Evolutionary conservation across 2,113 vertebrate species (phyloP), one percentile per base, ranked within the genome.

Genomic region (Macquaria australasica): DNA sequence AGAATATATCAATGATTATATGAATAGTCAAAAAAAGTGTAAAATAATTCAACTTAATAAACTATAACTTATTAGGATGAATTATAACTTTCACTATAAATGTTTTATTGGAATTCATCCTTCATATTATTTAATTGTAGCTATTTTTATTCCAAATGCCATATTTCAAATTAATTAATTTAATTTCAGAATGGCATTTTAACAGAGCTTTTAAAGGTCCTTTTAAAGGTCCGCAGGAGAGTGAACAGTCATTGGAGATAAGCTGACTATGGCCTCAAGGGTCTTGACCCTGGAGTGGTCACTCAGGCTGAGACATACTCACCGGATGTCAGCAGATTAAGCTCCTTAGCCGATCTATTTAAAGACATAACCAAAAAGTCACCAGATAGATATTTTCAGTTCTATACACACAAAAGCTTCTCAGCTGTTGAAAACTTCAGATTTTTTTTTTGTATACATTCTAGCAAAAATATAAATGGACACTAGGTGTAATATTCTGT

Each of bases 301-400:
- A 84, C 70, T 87, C 83, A 75, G 81, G 85, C 85, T 41, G 77
- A 87, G 74, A 85, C 85, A 78, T 69, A 86, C 68, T 87, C 82
- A 83, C 56, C 85, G 76, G 79, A 88, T 90, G 90, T 93, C 86
- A 91, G 81, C 86, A 90, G 88, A 88, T 91, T 89, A 89, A 81
- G 83, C 83, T 89, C 75, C 83, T 90, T 87, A 88, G 74, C 45
- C 64, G 86, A 88, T 84, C 87, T 93, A 90, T 92, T 93, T 90
- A 77, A 79, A 91, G 86, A 83, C 67, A 62, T 4, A 55, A 81
- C 69, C 60, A 66, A 85, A 76, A 91, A 87, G 79, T 84, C 73
- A 82, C 45, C 48, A 43, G 48, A 88, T 51, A 77, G 71, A 74
- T n/a, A 48, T 79, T 73, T 85, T 78, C 28, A 70, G 12, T 73